Percentiles rank a stretch among this genome's conserved stretches.
Conservation (phyloP, 2,113 vertebrate species). For the Halcyon senegalensis region DNA sequence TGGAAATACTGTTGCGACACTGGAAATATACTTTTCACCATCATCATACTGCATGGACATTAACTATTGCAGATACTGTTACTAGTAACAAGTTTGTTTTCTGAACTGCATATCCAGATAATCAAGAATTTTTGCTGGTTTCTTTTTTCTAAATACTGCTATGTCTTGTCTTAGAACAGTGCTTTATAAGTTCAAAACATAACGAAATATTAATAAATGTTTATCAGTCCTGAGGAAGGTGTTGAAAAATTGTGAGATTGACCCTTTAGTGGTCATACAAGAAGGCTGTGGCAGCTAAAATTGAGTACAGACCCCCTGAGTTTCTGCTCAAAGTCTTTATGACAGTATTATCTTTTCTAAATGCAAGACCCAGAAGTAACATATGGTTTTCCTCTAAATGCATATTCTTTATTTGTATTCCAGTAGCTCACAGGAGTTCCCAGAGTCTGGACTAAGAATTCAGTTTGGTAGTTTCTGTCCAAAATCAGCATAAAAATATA, state of each 20-base stretch:
- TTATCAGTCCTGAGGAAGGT: background rate
- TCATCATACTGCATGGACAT: background rate
- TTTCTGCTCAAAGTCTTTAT: background rate
- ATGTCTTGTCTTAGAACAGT: background rate
- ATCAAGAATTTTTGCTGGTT: background rate
- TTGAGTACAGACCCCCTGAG: background rate
- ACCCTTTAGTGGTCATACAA: background rate
- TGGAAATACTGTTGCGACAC: slow-evolving; percentile 7
- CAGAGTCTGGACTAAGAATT: background rate
- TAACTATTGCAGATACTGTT: background rate
- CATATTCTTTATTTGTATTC: background rate
- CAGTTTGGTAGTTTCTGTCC: background rate
- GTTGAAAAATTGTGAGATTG: background rate
- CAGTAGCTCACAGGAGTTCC: background rate
- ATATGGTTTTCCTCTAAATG: background rate
- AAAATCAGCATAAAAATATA: background rate
- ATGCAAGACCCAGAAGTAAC: background rate
- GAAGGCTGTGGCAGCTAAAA: background rate
- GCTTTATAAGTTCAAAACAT: background rate
- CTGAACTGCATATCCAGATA: background rate
- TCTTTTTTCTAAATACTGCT: background rate
- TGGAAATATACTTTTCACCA: background rate
- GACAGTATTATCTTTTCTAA: background rate
- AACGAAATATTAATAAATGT: background rate
- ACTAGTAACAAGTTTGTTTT: slow-evolving; percentile 27